Conservation (phyloP, 2,797 vertebrate genomes). For the Prunella strophiata region DNA sequence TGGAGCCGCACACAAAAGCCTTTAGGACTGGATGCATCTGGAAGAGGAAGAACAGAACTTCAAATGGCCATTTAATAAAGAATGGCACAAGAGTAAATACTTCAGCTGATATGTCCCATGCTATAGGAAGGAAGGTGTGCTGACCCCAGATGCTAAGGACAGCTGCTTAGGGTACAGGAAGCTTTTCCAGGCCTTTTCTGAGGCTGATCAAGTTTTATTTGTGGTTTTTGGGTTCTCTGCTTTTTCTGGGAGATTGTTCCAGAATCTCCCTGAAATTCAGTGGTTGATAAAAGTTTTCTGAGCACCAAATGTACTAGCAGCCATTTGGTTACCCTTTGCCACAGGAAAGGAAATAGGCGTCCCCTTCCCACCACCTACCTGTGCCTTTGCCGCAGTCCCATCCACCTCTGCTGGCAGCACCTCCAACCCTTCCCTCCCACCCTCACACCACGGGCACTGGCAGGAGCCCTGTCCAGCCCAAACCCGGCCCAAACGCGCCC, state of each 20-base stretch:
- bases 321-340: neutral
- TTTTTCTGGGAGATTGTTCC: neutral
- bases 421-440: neutral
- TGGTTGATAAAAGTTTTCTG: neutral
- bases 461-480: neutral
- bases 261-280: fast-evolving
- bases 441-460: fast-evolving
- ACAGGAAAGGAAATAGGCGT: fast-evolving
- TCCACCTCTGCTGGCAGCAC: fast-evolving
- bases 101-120: fast-evolving
- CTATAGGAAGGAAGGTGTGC: neutral
- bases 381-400: neutral
- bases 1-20: conserved; percentile 93
- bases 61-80: neutral
- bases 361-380: neutral
- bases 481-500: fast-evolving
- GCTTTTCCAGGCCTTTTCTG: neutral
- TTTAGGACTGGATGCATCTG: conserved; percentile 92
- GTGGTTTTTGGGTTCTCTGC: neutral
- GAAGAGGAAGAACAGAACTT: neutral
- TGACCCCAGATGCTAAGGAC: neutral
- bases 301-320: fast-evolving
- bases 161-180: neutral
- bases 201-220: neutral
- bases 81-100: neutral